Percentiles rank a stretch among this genome's conserved stretches.
Conservation (phyloP, 2,888 invertebrate species). For the Hedychridium roseum region DNA sequence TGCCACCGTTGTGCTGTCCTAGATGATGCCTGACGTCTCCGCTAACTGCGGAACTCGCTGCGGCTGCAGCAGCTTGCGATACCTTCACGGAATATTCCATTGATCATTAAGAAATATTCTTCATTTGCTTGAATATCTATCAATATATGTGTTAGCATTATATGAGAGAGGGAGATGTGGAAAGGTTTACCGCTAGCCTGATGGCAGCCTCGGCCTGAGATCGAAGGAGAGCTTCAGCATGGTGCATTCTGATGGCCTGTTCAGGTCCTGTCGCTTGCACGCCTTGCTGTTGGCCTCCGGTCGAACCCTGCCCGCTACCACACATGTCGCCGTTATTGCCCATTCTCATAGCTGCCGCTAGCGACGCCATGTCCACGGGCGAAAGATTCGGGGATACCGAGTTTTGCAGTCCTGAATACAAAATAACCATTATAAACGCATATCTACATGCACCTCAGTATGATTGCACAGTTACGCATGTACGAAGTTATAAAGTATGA, state of each 20-base stretch:
- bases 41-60: slow-evolving; percentile 61
- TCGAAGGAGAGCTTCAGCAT: slow-evolving; percentile 81
- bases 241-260: slow-evolving; percentile 73
- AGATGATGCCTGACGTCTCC: slow-evolving; percentile 62
- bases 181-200: slow-evolving; percentile 74
- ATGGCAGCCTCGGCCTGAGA: slow-evolving; percentile 88
- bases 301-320: slow-evolving; percentile 57
- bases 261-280: slow-evolving; percentile 58
- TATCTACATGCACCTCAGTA: no score
- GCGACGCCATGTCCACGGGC: slow-evolving; percentile 59
- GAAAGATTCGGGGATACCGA: slow-evolving; percentile 62
- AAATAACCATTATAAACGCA: no score
- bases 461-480: no score
- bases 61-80: slow-evolving; percentile 59
- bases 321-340: slow-evolving; percentile 64
- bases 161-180: neutral
- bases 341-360: slow-evolving; percentile 64
- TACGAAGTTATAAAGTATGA: no score
- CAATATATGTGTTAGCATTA: neutral
- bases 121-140: slow-evolving; percentile 4
- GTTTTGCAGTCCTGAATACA: slow-evolving; percentile 55
- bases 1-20: slow-evolving; percentile 61
- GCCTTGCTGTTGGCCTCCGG: slow-evolving; percentile 59
- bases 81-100: slow-evolving; percentile 39
- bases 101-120: neutral